These are phyloP conservation scores for Hystrix cristata DNA, from an alignment of 2,113 vertebrate genomes.

Conservation along the genomic window DNA sequence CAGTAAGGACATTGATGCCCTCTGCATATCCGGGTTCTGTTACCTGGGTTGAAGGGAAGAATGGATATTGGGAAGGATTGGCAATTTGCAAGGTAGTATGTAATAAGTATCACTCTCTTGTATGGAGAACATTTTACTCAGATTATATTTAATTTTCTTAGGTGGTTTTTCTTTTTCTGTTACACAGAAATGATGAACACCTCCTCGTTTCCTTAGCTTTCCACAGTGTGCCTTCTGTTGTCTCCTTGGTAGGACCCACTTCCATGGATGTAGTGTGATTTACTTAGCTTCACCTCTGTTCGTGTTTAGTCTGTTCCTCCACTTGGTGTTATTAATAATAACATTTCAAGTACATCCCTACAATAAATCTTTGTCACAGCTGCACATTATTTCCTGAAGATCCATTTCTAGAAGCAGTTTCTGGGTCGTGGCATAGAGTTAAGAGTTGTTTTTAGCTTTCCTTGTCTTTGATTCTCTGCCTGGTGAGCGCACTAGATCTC, in stretches of 20 bases:
- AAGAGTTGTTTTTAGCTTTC: neutral
- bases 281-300: neutral
- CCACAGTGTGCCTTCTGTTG: neutral
- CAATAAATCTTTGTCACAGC: constrained; percentile 16
- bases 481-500: neutral
- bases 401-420: neutral
- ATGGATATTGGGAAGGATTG: neutral
- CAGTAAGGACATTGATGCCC: neutral
- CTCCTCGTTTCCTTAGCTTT: neutral
- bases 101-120: neutral
- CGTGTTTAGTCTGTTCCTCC: neutral
- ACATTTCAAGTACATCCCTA: neutral
- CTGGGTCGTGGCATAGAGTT: neutral
- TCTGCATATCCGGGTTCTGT: neutral
- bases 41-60: neutral
- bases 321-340: neutral
- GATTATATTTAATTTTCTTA: neutral
- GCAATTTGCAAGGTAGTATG: neutral
- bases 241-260: neutral
- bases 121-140: neutral
- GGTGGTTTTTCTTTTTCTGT: neutral
- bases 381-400: constrained; percentile 35
- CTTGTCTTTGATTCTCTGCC: neutral
- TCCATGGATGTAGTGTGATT: neutral
- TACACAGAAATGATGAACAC: neutral